Evolutionary conservation across 1,140 invertebrate genomes (phyloP), one percentile per base, ranked within the genome.

Genomic region (Drosophila kepulauana): DNA sequence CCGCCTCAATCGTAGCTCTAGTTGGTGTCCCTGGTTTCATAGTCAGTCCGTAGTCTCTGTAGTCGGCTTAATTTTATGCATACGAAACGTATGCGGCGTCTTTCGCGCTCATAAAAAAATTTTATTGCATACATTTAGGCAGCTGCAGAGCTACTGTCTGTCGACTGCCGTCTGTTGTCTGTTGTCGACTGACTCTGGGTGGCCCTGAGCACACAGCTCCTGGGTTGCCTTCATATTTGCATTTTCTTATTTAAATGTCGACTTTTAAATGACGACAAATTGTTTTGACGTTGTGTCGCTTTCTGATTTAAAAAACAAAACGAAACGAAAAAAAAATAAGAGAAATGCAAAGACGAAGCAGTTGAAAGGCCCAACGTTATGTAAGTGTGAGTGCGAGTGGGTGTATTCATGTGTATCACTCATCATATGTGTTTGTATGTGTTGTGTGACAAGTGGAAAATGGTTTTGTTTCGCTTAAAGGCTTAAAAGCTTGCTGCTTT

Each of bases 241-340:
- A 88, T 88, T 88, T 88, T 88, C 85, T 88, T 88, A 88, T 88
- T 88, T 88, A 88, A 88, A 88, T 88, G 85, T 89, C 85, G 85
- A 89, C 85, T 88, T 89, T 84, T 88, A 88, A 88, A 88, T 85
- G 85, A 88, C 85, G 85, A 88, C 85, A 88, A 88, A 88, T 88
- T 88, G 85, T 88, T 89, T 88, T 88, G 85, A 88, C 85, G 85
- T 89, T 89, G 80, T 89, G 85, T 89, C 78, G 85, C 85, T 85
- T 88, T 88, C 81, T 89, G 81, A 90, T 88, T 88, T 89, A 81
- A 79, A 89, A 78, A 65, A 75, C n/a, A 70, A 62, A 62, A 61
- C 25, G 30, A 57, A 68, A 15, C 28, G 43, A 54, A 54, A 52
- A 8, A 61, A 61, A 41, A 54, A 52, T 4, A 25, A 61, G 52